These are phyloP conservation scores for Ahaetulla prasina DNA, from an alignment of 2,113 vertebrate genomes.

Conservation along the genomic window DNA sequence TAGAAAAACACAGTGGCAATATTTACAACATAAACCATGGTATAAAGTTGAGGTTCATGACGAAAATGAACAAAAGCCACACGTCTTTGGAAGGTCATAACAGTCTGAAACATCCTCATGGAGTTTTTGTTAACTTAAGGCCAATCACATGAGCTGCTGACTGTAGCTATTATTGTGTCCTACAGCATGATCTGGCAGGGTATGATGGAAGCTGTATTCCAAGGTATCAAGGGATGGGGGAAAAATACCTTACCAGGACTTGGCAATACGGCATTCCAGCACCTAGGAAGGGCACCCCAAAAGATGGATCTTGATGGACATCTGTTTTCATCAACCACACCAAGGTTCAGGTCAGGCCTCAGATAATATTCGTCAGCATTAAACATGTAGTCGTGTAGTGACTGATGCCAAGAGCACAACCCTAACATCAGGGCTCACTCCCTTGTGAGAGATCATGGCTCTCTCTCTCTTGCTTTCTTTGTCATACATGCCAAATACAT, in stretches of 20 bases:
- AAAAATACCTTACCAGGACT: neutral
- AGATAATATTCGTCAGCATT: neutral
- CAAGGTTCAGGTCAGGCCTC: neutral
- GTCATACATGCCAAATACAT: neutral
- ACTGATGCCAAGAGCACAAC: neutral
- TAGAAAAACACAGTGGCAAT: neutral
- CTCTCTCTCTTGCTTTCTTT: neutral
- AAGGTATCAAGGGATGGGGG: neutral
- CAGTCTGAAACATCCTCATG: neutral
- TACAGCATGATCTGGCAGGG: neutral
- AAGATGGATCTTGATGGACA: neutral
- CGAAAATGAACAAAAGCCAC: neutral
- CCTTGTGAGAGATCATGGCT: slow-evolving; percentile 1
- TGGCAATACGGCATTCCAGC: neutral
- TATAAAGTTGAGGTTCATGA: neutral
- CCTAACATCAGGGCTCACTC: neutral
- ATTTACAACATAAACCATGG: neutral
- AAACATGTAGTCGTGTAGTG: neutral
- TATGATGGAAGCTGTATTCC: neutral
- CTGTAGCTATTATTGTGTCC: neutral
- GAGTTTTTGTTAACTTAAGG: neutral
- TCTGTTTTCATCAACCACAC: neutral
- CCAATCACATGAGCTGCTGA: neutral
- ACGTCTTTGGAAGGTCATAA: neutral
- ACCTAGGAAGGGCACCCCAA: neutral